Conservation (phyloP, 2,888 invertebrate species). For the Nemoura dubitans region DNA sequence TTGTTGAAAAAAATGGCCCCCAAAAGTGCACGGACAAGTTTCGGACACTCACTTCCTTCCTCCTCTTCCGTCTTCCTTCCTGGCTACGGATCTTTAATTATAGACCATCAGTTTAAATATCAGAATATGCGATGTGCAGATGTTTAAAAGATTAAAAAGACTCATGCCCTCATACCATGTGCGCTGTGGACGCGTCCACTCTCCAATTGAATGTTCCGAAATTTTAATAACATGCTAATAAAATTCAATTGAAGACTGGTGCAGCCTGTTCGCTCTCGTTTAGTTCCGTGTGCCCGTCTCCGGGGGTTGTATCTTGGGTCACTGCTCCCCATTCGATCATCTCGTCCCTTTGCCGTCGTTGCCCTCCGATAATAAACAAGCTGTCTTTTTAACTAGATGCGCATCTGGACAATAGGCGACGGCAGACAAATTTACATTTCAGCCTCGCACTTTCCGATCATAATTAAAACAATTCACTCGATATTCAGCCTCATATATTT, state of each 20-base stretch:
- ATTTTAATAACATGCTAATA: neutral
- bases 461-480: neutral
- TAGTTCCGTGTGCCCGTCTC: neutral
- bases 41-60: neutral
- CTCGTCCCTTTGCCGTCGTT: neutral
- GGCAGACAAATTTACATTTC: neutral
- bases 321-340: neutral
- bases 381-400: neutral
- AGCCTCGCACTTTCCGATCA: neutral
- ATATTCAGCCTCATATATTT: neutral
- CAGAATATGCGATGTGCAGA: conserved; percentile 4
- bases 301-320: neutral
- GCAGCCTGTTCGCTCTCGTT: neutral
- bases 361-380: neutral
- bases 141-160: conserved; percentile 9
- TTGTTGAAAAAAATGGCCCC: neutral
- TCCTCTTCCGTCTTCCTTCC: neutral
- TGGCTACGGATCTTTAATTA: neutral
- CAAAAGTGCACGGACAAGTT: neutral
- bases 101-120: neutral
- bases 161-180: neutral
- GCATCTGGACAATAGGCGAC: neutral
- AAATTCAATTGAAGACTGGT: neutral
- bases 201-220: conserved; percentile 12
- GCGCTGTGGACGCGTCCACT: no score